phyloP scores from a whole-genome alignment of 2,113 vertebrate genomes.

The Daboia siamensis region DNA sequence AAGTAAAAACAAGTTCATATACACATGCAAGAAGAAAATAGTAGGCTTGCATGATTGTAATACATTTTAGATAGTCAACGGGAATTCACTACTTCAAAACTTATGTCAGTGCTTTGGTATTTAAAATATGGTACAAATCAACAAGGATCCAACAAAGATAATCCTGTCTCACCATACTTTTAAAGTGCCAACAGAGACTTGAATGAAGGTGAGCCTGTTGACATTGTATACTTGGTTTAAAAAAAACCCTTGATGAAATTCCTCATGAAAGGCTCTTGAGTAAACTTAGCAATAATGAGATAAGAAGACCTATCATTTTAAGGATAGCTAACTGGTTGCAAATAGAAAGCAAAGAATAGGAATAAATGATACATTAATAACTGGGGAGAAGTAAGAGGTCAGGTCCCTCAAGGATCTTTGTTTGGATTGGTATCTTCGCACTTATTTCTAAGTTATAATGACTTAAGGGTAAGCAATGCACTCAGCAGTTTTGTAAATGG shows the following conservation, averaged over 20 bases:
- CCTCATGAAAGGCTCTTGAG: not conserved
- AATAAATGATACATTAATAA: not conserved
- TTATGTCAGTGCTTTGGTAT: not conserved
- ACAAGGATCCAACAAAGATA: not conserved
- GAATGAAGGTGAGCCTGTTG: not conserved
- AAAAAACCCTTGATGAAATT: not conserved
- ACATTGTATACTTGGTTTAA: not conserved
- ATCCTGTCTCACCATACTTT: not conserved
- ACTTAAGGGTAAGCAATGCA: not conserved
- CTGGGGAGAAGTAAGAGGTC: not conserved
- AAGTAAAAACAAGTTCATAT: not conserved
- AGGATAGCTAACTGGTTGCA: not conserved
- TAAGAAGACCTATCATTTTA: not conserved
- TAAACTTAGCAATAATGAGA: not conserved
- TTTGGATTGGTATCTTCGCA: not conserved
- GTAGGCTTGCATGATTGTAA: not conserved
- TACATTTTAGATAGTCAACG: not conserved
- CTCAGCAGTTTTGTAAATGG: not conserved
- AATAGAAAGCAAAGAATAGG: not conserved
- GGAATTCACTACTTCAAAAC: not conserved
- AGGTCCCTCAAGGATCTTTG: not conserved
- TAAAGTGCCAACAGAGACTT: not conserved
- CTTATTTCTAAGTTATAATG: not conserved
- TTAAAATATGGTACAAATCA: not conserved
- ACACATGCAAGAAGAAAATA: not conserved